Conservation (phyloP, 2,797 vertebrate species). For the Phrynocephalus vlangalii region DNA sequence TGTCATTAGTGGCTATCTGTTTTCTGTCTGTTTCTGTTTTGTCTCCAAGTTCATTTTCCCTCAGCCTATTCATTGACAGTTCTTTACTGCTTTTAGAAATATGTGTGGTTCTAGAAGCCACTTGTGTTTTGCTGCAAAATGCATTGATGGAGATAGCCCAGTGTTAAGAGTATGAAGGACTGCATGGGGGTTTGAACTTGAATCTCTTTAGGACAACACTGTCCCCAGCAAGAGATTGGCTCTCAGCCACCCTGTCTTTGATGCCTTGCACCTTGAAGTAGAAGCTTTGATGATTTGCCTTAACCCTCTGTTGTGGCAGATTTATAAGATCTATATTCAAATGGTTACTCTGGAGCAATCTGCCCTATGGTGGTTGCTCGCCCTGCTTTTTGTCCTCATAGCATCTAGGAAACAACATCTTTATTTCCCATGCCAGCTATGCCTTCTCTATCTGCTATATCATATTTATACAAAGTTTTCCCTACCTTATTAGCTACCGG, state of each 20-base stretch:
- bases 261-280: not conserved
- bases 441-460: not conserved
- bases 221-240: not conserved
- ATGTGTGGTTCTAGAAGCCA: not conserved
- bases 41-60: not conserved
- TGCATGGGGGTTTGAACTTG: not conserved
- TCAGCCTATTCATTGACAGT: not conserved
- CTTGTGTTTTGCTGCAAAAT: not conserved
- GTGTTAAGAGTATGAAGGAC: not conserved
- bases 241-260: not conserved
- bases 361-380: not conserved
- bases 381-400: not conserved
- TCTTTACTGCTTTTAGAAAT: conserved; percentile 18
- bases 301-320: not conserved
- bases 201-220: not conserved
- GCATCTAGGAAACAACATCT: conserved; percentile 1
- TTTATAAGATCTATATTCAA: not conserved
- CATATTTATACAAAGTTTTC: not conserved
- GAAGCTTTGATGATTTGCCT: not conserved
- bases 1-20: not conserved
- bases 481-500: not conserved
- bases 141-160: not conserved
- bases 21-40: not conserved
- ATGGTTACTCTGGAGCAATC: not conserved
- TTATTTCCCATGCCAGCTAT: not conserved